phyloP scores from a whole-genome alignment of 1,140 invertebrate species.

The Hylaeus anthracinus region DNA sequence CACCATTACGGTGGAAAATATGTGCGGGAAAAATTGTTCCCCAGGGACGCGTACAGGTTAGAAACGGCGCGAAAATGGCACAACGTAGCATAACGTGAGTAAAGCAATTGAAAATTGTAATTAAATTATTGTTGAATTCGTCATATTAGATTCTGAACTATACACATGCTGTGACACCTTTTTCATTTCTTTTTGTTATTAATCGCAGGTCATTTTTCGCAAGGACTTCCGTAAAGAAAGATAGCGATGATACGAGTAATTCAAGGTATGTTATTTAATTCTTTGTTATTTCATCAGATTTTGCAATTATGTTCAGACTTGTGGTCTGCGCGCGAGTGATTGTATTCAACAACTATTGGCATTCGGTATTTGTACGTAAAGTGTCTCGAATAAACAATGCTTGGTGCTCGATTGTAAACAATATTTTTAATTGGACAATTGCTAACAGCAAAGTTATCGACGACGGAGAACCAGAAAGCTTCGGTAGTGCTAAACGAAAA shows the following conservation, averaged over 20 bases:
- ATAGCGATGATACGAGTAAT: constrained; percentile 19
- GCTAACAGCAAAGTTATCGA: constrained; percentile 38
- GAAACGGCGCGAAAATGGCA: constrained; percentile 63
- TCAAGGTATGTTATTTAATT: constrained; percentile 28
- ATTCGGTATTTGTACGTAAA: constrained; percentile 7
- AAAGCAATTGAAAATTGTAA: neutral
- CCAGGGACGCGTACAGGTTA: constrained; percentile 33
- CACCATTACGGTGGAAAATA: neutral
- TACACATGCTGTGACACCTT: neutral
- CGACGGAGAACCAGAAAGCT: constrained; percentile 35
- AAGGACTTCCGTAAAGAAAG: constrained; percentile 25
- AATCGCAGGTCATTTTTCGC: constrained; percentile 60
- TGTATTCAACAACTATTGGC: constrained; percentile 19
- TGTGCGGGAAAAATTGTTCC: neutral
- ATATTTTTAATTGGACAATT: constrained; percentile 62
- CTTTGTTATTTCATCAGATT: constrained; percentile 4
- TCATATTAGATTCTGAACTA: neutral
- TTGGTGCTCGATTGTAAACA: constrained; percentile 34
- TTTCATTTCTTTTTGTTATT: constrained; percentile 5
- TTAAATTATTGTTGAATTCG: neutral
- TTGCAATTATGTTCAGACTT: constrained; percentile 54
- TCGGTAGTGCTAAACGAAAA: constrained; percentile 55
- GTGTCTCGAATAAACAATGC: neutral
- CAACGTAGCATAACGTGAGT: constrained; percentile 72
- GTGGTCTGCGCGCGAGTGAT: constrained; percentile 27